Evolutionary conservation across 2,888 invertebrate species (phyloP), one percentile per base, ranked within the genome.

Genomic region (Ophion ellenae): DNA sequence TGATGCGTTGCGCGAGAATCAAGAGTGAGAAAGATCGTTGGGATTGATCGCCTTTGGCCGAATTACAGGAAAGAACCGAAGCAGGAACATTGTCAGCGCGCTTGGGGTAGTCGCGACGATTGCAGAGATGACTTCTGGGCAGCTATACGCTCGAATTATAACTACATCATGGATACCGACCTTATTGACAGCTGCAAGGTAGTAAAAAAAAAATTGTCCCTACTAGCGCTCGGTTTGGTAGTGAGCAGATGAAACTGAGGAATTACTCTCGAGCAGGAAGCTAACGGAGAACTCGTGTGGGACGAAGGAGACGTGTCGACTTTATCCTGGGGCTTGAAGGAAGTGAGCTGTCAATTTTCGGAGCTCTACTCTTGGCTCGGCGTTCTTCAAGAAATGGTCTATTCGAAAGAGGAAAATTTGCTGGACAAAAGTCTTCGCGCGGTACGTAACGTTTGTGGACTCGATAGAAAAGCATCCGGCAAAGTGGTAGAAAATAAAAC

Each of bases 141-240:
- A 89, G 97, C 98, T 85, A 96, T 98, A 91, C 97, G 98, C 94
- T 97, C 97, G 81, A 97, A 98, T 94, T 98, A 98, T 95, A 97
- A 98, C 94, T 99, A 98, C 94, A 97, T 99, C 92, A 98, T 99
- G 98, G 98, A 98, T 94, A 98, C 97, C 92, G 97, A 98, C 94
- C 97, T 99, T 90, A 97, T 99, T 87, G 98, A 98, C 93, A 97
- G 97, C 90, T 98, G 98, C 95, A 96, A 96, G 94, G 96, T 96
- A 94, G 89, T n/a, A 1, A 9, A 20, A 17, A 17, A 24, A 24
- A 40, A 10, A 71, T 24, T 53, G n/a, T 6, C 28, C 24, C 57
- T 20, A 3, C 5, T 64, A n/a, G 0, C 10, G 32, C 32, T 32
- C 0, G 17, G 45, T 59, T 73, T 20, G 20, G 11, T 3, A 20